Conservation (phyloP, 2,797 vertebrate genomes). For the Petrocephalus sullivani region DNA sequence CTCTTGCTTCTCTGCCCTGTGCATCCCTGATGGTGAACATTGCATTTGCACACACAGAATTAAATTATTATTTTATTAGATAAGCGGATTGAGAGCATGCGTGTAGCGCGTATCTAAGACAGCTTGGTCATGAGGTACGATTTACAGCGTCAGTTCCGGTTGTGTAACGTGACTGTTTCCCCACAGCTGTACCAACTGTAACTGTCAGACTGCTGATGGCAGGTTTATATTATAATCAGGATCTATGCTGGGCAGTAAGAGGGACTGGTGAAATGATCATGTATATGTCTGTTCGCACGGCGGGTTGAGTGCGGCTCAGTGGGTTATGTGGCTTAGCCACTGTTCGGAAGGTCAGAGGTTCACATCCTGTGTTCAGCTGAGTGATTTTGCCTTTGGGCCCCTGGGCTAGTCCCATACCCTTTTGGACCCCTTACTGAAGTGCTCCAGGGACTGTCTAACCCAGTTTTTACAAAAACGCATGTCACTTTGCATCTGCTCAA, state of each 20-base stretch:
- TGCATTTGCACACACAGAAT: slow-evolving; percentile 49
- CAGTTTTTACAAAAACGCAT: neutral
- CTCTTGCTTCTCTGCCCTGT: slow-evolving; percentile 55
- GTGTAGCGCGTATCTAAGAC: slow-evolving; percentile 56
- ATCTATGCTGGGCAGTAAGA: neutral
- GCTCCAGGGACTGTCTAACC: neutral
- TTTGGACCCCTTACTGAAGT: neutral
- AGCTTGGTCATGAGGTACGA: slow-evolving; percentile 59
- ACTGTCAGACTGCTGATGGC: neutral
- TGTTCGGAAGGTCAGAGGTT: neutral
- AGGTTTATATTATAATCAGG: neutral
- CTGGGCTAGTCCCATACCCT: neutral
- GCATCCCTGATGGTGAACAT: slow-evolving; percentile 60
- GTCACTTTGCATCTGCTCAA: neutral
- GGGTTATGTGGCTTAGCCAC: neutral
- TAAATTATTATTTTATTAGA: slow-evolving; percentile 64
- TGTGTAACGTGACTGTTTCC: slow-evolving; percentile 54
- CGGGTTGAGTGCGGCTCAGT: neutral
- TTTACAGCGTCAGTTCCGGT: slow-evolving; percentile 64
- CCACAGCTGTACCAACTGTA: neutral
- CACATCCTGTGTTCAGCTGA: neutral
- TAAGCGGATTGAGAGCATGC: slow-evolving; percentile 33
- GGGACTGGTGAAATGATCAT: neutral
- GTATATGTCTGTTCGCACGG: neutral
- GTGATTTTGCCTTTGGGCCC: neutral